Evolutionary conservation across 2,888 invertebrate species (phyloP), one percentile per base, ranked within the genome.

Genomic region (Isotomurus palustris): DNA sequence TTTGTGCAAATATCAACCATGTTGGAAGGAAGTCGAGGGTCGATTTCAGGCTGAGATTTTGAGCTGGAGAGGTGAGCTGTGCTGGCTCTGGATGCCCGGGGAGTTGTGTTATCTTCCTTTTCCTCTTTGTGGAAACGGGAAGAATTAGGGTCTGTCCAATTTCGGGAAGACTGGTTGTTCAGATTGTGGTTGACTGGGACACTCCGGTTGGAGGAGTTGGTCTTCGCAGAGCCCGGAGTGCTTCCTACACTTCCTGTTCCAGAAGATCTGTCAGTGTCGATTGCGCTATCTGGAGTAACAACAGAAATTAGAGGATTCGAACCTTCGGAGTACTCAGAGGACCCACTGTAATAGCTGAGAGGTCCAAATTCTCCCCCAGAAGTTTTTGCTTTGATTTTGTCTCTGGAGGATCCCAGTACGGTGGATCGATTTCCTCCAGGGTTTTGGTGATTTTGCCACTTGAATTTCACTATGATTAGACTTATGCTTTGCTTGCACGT

Each of bases 401-500:
- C n/a, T 21, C 22, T 27, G 19, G 44, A 21, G 8, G 43, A 36
- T 12, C 24, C 48, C 14, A 28, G n/a, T 24, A 29, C 53, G 24
- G 43, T 35, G 2, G 35, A 56, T 17, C 50, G 38, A 45, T 27
- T 47, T 8, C 19, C 29, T 2, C 27, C 10, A 10, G 58, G 45
- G 1, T 55, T 56, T 10, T 62, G 54, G 29, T 64, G 60, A n/a
- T n/a, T n/a, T n/a, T n/a, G n/a, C 68, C 68, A 68, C 45, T 64
- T 67, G 53, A 72, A 72, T 56, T 87, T 81, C 17, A 94, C 82
- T 1, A 94, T 87, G 58, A 94, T 82, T 2, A 93, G 82, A 65
- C 91, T 91, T 48, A 94, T 77, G 74, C 92, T 92, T 68, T 91
- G 90, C 71, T 87, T 87, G 2, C 87, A 87, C 0, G 92, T 92